A percentile compares a stretch with the other conserved stretches of the same genome.
phyloP scores from a whole-genome alignment of 2,888 invertebrate species.

The Lepidonotus clava region DNA sequence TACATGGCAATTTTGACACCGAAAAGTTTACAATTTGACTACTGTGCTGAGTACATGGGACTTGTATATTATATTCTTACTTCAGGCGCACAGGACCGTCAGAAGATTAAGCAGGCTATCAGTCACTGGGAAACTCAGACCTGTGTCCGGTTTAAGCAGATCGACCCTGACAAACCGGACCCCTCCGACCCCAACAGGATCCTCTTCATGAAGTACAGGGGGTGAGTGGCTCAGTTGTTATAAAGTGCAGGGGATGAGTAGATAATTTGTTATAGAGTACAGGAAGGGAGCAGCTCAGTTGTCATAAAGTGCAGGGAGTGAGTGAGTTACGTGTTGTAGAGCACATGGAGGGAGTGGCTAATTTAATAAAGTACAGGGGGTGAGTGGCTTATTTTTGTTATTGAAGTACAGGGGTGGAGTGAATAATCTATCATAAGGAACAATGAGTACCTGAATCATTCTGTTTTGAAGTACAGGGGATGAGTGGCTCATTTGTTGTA shows the following conservation, averaged over 20 bases:
- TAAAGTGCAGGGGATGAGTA: background rate
- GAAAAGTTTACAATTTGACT: too few species aligned
- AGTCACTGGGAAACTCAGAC: constrained; percentile 57
- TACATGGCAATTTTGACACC: too few species aligned
- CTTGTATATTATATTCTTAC: too few species aligned
- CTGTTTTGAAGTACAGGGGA: background rate
- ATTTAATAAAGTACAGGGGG: background rate
- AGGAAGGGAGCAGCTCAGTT: background rate
- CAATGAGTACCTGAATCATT: background rate
- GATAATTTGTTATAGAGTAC: background rate
- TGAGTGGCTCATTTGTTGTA: background rate
- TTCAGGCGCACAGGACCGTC: constrained; percentile 20
- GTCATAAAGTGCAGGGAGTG: background rate
- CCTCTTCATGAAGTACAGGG: constrained; percentile 41
- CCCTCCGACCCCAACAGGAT: background rate
- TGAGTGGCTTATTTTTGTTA: background rate
- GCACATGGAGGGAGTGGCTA: background rate
- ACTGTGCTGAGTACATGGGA: too few species aligned
- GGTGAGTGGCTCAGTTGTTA: background rate
- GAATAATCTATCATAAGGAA: background rate
- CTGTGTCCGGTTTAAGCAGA: constrained; percentile 55
- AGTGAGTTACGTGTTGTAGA: too few species aligned
- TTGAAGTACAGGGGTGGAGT: background rate
- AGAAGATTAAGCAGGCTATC: constrained; percentile 43
- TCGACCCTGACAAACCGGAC: background rate